Evolutionary conservation across 2,113 vertebrate genomes (phyloP).

Genomic region (Dendrocopos noguchii): DNA sequence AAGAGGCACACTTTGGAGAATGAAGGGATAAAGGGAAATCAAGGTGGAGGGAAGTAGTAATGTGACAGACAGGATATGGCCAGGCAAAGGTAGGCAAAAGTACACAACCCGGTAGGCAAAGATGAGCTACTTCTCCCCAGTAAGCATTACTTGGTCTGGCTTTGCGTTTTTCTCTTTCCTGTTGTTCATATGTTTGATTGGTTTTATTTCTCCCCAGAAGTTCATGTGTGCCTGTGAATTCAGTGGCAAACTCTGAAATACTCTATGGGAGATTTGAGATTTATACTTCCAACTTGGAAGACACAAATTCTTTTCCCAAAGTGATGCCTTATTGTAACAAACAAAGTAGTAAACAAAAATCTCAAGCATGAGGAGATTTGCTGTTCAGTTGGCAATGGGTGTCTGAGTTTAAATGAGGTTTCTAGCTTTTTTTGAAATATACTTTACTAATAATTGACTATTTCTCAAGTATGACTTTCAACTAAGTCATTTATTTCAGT

Average conservation of each 20-base stretch:
- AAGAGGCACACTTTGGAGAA: neutral
- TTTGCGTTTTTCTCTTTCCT: neutral
- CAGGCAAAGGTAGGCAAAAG: neutral
- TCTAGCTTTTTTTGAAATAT: neutral
- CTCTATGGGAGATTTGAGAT: neutral
- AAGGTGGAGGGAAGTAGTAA: neutral
- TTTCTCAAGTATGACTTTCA: neutral
- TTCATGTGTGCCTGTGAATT: neutral
- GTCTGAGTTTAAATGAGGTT: neutral
- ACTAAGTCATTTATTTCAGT: neutral
- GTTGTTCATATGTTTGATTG: neutral
- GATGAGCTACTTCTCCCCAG: neutral
- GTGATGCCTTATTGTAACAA: neutral
- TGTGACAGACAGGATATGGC: neutral
- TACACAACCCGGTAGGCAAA: neutral
- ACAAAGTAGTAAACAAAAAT: neutral
- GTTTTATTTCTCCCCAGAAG: neutral
- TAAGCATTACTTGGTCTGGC: neutral
- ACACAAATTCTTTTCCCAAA: neutral
- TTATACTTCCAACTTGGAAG: neutral
- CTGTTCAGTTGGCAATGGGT: neutral
- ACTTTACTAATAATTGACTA: neutral
- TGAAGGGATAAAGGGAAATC: neutral
- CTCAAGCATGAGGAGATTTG: neutral
- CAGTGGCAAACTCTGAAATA: neutral